These are phyloP conservation scores for Lagocephalus sceleratus DNA, from an alignment of 2,797 vertebrate genomes.

Conservation along the genomic window DNA sequence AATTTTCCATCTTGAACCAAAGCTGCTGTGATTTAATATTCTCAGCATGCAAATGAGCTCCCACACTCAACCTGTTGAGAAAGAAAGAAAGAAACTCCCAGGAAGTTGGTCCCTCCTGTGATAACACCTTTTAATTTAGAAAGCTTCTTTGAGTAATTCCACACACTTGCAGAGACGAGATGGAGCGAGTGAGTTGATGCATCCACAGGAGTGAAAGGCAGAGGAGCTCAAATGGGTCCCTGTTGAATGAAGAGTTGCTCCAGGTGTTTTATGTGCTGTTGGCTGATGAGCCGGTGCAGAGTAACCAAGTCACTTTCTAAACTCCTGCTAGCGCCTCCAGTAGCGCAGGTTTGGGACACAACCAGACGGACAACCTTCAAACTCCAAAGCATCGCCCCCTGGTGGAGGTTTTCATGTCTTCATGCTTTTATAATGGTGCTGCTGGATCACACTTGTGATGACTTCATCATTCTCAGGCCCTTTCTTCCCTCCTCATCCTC, in stretches of 20 bases:
- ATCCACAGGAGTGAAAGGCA: constrained; percentile 2
- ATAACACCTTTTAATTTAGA: constrained; percentile 31
- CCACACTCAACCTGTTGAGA: not conserved
- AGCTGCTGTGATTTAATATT: constrained; percentile 20
- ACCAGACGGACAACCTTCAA: too few relatives aligned
- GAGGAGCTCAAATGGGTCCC: too few relatives aligned
- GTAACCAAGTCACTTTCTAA: too few relatives aligned
- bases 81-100: not conserved
- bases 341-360: too few relatives aligned
- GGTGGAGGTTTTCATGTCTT: too few relatives aligned
- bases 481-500: not conserved
- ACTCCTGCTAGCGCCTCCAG: too few relatives aligned
- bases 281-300: too few relatives aligned
- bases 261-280: too few relatives aligned
- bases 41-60: constrained; percentile 10
- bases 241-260: too few relatives aligned
- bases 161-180: constrained; percentile 23
- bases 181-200: constrained; percentile 14
- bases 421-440: too few relatives aligned
- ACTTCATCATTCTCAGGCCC: constrained; percentile 16
- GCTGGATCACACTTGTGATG: too few relatives aligned
- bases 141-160: constrained; percentile 35
- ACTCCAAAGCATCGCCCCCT: too few relatives aligned
- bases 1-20: constrained; percentile 24
- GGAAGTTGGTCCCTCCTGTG: constrained; percentile 3